Evolutionary conservation across 2,888 invertebrate species (phyloP).

Genomic region (Parapristionchus giblindavisi): DNA sequence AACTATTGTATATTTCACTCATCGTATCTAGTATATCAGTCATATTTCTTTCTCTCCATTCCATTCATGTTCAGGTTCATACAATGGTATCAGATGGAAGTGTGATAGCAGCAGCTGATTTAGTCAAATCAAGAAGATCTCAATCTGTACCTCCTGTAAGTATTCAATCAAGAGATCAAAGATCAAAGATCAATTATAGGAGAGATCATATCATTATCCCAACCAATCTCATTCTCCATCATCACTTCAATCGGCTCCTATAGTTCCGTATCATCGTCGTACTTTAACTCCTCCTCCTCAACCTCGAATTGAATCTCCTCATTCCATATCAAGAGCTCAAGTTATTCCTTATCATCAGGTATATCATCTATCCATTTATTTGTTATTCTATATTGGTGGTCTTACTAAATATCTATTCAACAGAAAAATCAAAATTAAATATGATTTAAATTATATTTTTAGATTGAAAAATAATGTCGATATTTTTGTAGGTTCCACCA

Average conservation of each 20-base stretch:
- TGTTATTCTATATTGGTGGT: not conserved
- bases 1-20: not conserved
- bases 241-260: constrained; percentile 56
- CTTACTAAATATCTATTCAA: not conserved
- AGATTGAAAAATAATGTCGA: no score
- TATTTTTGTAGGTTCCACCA: constrained; percentile 19
- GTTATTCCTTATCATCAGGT: constrained; percentile 33
- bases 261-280: constrained; percentile 11
- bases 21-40: not conserved
- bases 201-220: constrained; percentile 58
- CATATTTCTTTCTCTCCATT: no score
- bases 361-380: not conserved
- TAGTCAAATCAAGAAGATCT: constrained; percentile 55
- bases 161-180: not conserved
- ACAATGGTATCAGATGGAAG: constrained; percentile 53
- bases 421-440: not conserved
- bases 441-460: no score
- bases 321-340: not conserved
- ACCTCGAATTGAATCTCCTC: constrained; percentile 31
- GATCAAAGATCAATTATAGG: constrained; percentile 13
- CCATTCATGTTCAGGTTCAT: constrained; percentile 43
- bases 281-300: constrained; percentile 35
- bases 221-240: constrained; percentile 59
- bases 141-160: constrained; percentile 61
- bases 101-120: constrained; percentile 64